phyloP scores from a whole-genome alignment of 2,113 vertebrate species.

The Rhombomys opimus region DNA sequence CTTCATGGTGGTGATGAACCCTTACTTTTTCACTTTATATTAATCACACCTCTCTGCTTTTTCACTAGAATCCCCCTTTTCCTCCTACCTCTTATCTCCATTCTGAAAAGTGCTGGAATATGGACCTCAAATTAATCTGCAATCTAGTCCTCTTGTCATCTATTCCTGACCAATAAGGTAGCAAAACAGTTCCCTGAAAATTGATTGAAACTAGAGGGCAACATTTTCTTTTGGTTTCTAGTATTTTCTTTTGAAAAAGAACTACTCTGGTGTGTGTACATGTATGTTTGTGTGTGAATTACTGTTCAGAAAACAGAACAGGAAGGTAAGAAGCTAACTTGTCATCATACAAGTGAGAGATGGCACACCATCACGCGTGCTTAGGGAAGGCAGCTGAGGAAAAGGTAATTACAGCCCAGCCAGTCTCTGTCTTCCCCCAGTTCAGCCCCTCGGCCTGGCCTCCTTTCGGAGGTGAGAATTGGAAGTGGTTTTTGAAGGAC shows the following conservation, averaged over 20 bases:
- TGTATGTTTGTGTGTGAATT: background rate
- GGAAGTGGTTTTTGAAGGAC: constrained; percentile 73
- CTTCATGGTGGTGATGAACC: constrained; percentile 14
- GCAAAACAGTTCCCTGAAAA: constrained; percentile 62
- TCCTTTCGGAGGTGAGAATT: constrained; percentile 82
- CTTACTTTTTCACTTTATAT: constrained; percentile 25
- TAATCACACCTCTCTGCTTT: constrained; percentile 52
- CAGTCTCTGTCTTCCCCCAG: constrained; percentile 19
- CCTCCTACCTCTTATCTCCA: constrained; percentile 47
- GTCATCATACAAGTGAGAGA: constrained; percentile 24
- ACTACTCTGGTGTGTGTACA: background rate
- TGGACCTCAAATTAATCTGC: constrained; percentile 32
- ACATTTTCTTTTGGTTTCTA: constrained; percentile 59
- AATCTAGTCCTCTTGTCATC: constrained; percentile 24
- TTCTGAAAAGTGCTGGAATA: constrained; percentile 62
- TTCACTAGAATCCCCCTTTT: constrained; percentile 52
- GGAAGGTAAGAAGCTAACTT: constrained; percentile 47
- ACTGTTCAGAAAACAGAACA: background rate
- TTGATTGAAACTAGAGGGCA: constrained; percentile 37
- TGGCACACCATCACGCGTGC: constrained; percentile 39
- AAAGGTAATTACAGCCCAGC: constrained; percentile 65
- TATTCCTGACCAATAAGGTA: constrained; percentile 41
- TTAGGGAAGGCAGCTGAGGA: constrained; percentile 45
- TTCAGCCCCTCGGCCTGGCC: constrained; percentile 46
- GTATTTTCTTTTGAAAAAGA: constrained; percentile 57